Conservation (phyloP, 2,888 invertebrate species). For the Tanypteryx hageni region DNA sequence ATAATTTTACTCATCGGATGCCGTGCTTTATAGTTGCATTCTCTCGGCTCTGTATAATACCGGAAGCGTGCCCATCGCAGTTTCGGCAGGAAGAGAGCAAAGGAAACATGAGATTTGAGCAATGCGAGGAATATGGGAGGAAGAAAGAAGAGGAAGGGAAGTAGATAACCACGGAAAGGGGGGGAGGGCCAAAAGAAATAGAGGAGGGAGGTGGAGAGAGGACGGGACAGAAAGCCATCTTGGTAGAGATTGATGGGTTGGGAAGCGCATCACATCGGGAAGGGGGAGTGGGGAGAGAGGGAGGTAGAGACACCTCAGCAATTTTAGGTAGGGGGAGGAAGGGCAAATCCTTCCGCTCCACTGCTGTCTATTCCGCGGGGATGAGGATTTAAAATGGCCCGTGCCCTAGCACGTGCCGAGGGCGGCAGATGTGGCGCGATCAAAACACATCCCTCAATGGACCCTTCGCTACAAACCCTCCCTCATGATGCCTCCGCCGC, state of each 20-base stretch:
- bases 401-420: slow-evolving; percentile 28
- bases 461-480: no score
- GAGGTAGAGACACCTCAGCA: slow-evolving; percentile 30
- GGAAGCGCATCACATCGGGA: neutral
- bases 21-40: no score
- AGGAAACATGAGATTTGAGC: neutral
- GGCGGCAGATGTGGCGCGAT: slow-evolving; percentile 30
- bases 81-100: no score
- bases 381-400: slow-evolving; percentile 40
- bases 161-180: no score
- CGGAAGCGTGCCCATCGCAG: no score
- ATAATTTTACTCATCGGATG: no score
- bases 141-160: neutral
- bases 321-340: neutral
- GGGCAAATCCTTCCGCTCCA: neutral
- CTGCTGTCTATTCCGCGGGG: slow-evolving; percentile 21
- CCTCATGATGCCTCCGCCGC: no score
- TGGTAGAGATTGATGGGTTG: slow-evolving; percentile 27
- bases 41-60: no score
- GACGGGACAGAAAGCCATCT: neutral
- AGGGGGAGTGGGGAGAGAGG: neutral
- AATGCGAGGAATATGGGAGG: neutral
- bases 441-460: slow-evolving; percentile 40
- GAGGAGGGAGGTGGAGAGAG: neutral
- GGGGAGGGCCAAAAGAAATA: neutral